A percentile compares a stretch with the other conserved stretches of the same genome.
phyloP scores from a whole-genome alignment of 2,797 vertebrate species.

The Leptoclinus maculatus region DNA sequence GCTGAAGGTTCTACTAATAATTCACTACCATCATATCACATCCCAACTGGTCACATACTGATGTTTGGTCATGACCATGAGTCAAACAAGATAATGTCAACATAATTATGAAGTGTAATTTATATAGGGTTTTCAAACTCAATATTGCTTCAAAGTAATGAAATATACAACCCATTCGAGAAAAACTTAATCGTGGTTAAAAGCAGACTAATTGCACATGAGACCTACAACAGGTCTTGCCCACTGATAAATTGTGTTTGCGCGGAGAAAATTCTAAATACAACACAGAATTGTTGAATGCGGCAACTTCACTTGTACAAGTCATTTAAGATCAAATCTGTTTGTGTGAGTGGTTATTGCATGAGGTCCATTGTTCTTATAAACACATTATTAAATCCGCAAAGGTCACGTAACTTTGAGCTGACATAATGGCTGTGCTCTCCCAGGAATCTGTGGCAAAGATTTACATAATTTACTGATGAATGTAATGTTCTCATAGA shows the following conservation, averaged over 20 bases:
- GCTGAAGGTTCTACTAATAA: too few relatives aligned
- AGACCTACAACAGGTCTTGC: not conserved
- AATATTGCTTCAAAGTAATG: not conserved
- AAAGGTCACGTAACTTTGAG: conserved; percentile 6
- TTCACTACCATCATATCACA: not conserved
- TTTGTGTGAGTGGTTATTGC: not conserved
- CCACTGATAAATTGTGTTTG: too few relatives aligned
- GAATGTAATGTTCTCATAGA: conserved; percentile 8
- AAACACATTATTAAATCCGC: not conserved
- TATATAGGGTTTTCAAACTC: not conserved
- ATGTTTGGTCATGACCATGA: not conserved
- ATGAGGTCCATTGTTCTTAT: not conserved
- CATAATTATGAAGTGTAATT: not conserved
- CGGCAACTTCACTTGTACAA: not conserved
- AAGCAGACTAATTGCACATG: not conserved
- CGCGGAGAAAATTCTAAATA: not conserved
- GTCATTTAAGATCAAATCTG: not conserved
- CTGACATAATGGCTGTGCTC: not conserved
- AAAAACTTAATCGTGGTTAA: not conserved
- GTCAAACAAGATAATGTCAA: not conserved
- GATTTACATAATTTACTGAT: conserved; percentile 2
- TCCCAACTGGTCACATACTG: too few relatives aligned
- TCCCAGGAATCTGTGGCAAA: not conserved
- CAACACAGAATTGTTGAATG: not conserved
- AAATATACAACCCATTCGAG: not conserved